Evolutionary conservation across 2,113 vertebrate species (phyloP), one percentile per base, ranked within the genome.

Genomic region (Pionites leucogaster): DNA sequence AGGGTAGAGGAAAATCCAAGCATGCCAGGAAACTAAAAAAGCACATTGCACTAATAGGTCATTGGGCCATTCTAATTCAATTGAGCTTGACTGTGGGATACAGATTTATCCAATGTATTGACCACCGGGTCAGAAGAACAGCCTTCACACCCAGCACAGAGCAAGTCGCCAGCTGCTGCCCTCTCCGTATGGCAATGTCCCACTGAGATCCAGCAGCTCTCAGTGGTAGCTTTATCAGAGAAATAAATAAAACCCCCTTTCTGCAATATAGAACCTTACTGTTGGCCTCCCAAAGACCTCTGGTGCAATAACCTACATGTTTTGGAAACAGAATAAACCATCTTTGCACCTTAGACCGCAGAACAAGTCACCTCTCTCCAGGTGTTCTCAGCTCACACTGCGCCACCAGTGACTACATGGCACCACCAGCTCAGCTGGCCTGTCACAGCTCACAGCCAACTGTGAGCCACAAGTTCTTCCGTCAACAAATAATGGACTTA

Each of bases 61-160:
- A 87, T n/a, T 72, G 83, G 74, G 91, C 77, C 93, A 84, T 65
- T 87, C 57, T 85, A 91, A 92, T 75, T 95, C 57, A 52, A 16
- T 76, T 78, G 69, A 84, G 81, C 75, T 79, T 42, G 27, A 52
- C 10, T 60, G 35, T 3, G 49, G 81, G 77, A 78, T 46, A 33
- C 29, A 86, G 44, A 65, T 84, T 94, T 79, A 87, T 47, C 77
- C 86, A 20, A 59, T 55, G 35, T 46, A 91, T 91, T 80, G 93
- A 91, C 62, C 81, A 42, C 31, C 31, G 81, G 50, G 49, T 91
- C 28, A 6, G 23, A 70, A 65, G 83, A 79, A 62, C 6, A 55
- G 52, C 44, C 39, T 91, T 92, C 88, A 37, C 88, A 86, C 55
- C 72, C 92, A 88, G 76, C 82, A 68, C 18, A 9, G 71, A 62